Conservation (phyloP, 2,113 vertebrate genomes). For the Smithornis capensis region DNA sequence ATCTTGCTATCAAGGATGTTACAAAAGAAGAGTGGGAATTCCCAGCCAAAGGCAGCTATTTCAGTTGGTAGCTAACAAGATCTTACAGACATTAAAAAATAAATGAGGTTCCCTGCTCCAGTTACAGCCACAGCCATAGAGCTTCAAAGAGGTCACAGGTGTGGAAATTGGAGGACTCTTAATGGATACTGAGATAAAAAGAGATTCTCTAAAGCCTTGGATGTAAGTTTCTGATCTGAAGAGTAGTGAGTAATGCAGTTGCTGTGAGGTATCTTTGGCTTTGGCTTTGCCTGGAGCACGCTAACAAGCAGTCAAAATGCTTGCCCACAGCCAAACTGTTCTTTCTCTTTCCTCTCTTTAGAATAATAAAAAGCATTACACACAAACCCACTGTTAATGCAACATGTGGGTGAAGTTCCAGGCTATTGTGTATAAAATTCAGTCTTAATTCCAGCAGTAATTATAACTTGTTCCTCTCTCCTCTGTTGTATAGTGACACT, state of each 20-base stretch:
- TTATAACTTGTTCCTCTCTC: slow-evolving; percentile 14
- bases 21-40: slow-evolving; percentile 33
- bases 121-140: slow-evolving; percentile 3
- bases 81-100: slow-evolving; percentile 24
- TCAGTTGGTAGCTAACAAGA: slow-evolving; percentile 4
- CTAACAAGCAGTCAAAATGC: slow-evolving; percentile 33
- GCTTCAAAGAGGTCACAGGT: slow-evolving; percentile 64
- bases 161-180: slow-evolving; percentile 48
- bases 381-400: slow-evolving; percentile 46
- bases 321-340: slow-evolving; percentile 53
- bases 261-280: slow-evolving; percentile 47
- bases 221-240: slow-evolving; percentile 30
- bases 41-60: slow-evolving; percentile 11
- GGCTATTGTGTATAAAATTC: slow-evolving; percentile 52
- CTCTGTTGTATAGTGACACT: background rate
- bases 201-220: slow-evolving; percentile 31
- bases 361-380: slow-evolving; percentile 48
- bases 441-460: slow-evolving; percentile 44
- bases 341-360: slow-evolving; percentile 37
- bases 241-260: slow-evolving; percentile 45
- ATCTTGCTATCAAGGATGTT: background rate
- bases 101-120: background rate
- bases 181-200: slow-evolving; percentile 46
- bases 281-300: slow-evolving; percentile 40
- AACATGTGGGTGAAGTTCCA: slow-evolving; percentile 58